Conservation (phyloP, 2,797 vertebrate species). For the Alca torda region DNA sequence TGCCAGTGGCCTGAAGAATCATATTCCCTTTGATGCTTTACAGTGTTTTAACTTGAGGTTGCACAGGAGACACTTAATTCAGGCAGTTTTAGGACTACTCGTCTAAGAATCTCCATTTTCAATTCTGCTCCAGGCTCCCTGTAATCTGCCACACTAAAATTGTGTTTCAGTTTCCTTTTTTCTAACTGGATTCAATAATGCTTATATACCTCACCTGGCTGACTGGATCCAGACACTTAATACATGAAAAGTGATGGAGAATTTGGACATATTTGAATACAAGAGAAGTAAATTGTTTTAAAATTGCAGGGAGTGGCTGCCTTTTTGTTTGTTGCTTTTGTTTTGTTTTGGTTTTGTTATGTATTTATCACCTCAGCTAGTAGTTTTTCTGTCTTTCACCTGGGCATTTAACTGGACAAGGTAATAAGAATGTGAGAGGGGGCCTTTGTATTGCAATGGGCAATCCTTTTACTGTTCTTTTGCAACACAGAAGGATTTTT, state of each 20-base stretch:
- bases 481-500: neutral
- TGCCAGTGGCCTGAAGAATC: neutral
- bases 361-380: neutral
- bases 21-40: neutral
- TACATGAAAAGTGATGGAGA: neutral
- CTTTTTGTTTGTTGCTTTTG: neutral
- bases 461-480: neutral
- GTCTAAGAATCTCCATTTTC: neutral
- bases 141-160: neutral
- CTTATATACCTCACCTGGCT: neutral
- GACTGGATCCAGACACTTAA: neutral
- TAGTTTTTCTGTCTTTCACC: neutral
- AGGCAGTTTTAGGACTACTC: neutral
- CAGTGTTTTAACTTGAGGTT: constrained; percentile 11
- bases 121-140: neutral
- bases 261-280: neutral
- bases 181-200: neutral
- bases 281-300: neutral
- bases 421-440: neutral
- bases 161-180: neutral
- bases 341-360: neutral
- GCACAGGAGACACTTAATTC: neutral
- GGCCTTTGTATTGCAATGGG: neutral
- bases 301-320: neutral
- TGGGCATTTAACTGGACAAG: neutral